phyloP scores from a whole-genome alignment of 2,797 vertebrate species.

The Sparidentex hasta region DNA sequence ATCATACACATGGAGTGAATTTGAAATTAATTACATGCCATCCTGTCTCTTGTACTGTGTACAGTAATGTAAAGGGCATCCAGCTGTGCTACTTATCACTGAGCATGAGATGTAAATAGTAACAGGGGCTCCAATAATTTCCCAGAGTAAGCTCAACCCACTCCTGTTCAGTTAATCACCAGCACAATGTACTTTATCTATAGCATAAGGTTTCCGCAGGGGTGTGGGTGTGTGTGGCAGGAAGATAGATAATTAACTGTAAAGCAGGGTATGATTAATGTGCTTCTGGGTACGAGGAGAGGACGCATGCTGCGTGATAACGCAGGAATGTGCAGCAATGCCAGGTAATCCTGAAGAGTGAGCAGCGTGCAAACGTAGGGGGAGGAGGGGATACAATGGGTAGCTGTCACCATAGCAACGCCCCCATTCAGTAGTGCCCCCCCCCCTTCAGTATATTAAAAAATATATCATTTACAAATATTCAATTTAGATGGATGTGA shows the following conservation, averaged over 20 bases:
- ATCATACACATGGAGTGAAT: not conserved
- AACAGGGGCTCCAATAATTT: slow-evolving; percentile 21
- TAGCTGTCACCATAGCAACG: slow-evolving; percentile 68
- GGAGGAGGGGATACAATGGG: slow-evolving; percentile 20
- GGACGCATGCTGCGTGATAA: slow-evolving; percentile 30
- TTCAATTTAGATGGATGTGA: not conserved
- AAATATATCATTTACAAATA: not conserved
- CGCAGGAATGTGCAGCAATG: slow-evolving; percentile 50
- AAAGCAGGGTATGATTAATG: slow-evolving; percentile 68
- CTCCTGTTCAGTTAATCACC: slow-evolving; percentile 41
- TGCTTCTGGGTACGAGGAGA: slow-evolving; percentile 31
- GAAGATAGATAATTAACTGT: slow-evolving; percentile 62
- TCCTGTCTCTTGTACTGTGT: slow-evolving; percentile 2
- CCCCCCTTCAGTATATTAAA: not conserved
- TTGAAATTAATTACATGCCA: slow-evolving; percentile 12
- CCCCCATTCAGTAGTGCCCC: slow-evolving; percentile 50
- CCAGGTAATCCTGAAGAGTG: slow-evolving; percentile 69
- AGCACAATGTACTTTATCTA: slow-evolving; percentile 18
- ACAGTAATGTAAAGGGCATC: slow-evolving; percentile 20
- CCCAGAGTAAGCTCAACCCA: slow-evolving; percentile 3
- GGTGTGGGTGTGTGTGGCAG: slow-evolving; percentile 2
- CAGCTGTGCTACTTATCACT: slow-evolving; percentile 25
- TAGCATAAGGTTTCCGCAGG: slow-evolving; percentile 12
- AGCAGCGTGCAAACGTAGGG: slow-evolving; percentile 40
- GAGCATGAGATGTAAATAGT: slow-evolving; percentile 23